A percentile compares a stretch with the other conserved stretches of the same genome.
phyloP scores from a whole-genome alignment of 2,797 vertebrate species.

The Macropodus opercularis region DNA sequence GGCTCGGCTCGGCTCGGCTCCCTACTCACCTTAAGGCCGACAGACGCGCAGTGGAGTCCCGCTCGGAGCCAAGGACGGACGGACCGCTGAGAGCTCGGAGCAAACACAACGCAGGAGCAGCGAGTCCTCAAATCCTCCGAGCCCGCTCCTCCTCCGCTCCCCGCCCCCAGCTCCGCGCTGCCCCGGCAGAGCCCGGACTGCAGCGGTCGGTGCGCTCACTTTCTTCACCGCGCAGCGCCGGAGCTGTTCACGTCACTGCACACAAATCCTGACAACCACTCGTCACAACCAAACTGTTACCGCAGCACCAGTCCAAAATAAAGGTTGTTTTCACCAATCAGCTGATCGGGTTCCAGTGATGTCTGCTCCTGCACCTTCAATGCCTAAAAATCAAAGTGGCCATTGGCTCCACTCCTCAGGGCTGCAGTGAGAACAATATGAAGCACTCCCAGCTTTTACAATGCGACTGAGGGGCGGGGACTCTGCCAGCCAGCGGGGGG shows the following conservation, averaged over 20 bases:
- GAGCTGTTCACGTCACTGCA: not conserved
- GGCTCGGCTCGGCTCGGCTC: not conserved
- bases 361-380: too few relatives aligned
- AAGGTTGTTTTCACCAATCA: not conserved
- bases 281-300: too few relatives aligned
- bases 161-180: constrained; percentile 5
- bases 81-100: constrained; percentile 33
- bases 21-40: constrained; percentile 63
- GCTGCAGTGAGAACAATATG: fast-evolving
- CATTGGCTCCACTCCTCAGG: constrained; percentile 33
- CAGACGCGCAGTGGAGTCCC: constrained; percentile 49
- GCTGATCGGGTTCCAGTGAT: too few relatives aligned
- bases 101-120: constrained; percentile 46
- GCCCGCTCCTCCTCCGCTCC: constrained; percentile 41
- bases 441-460: constrained; percentile 18
- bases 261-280: too few relatives aligned
- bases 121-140: constrained; percentile 50
- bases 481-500: not conserved
- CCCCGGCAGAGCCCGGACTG: constrained; percentile 46
- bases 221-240: fast-evolving
- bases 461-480: constrained; percentile 43
- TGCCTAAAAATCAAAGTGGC: too few relatives aligned
- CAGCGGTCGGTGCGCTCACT: constrained; percentile 51
- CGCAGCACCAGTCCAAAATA: too few relatives aligned
- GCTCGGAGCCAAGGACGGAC: constrained; percentile 46